Conservation (phyloP, 2,113 vertebrate species). For the Oncorhynchus masou region DNA sequence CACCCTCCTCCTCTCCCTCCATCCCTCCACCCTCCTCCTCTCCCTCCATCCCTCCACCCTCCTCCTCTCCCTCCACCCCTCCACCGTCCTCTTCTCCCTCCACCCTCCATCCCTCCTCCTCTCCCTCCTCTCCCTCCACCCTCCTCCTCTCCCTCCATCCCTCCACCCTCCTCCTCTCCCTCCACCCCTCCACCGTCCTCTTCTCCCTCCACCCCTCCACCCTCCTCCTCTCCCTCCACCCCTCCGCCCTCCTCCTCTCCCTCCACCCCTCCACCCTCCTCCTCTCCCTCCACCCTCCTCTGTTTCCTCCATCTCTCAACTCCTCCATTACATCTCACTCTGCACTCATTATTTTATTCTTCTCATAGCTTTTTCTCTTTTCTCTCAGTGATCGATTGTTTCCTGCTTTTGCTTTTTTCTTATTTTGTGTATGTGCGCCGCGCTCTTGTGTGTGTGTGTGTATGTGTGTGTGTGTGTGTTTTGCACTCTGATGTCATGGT, state of each 20-base stretch:
- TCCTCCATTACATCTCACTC: slow-evolving; percentile 66
- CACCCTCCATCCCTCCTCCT: too few species aligned
- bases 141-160: too few species aligned
- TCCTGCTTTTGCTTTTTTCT: slow-evolving; percentile 45
- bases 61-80: slow-evolving; percentile 3
- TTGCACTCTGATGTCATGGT: slow-evolving; percentile 35
- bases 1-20: slow-evolving; percentile 17
- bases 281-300: not conserved
- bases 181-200: fast-evolving
- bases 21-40: slow-evolving; percentile 41
- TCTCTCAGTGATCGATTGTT: slow-evolving; percentile 55
- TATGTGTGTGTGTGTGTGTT: slow-evolving; percentile 1
- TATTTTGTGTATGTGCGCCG: not conserved
- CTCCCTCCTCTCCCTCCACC: too few species aligned
- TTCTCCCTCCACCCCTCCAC: not conserved
- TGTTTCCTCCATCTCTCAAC: slow-evolving; percentile 1
- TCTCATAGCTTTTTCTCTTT: slow-evolving; percentile 58
- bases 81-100: not conserved
- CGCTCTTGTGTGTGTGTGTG: not conserved
- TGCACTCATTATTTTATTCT: slow-evolving; percentile 72
- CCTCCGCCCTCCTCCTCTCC: slow-evolving; percentile 14
- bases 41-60: slow-evolving; percentile 32
- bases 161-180: too few species aligned
- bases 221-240: slow-evolving; percentile 17
- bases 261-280: slow-evolving; percentile 19